Conservation (phyloP, 2,888 invertebrate species). For the Busseola fusca region DNA sequence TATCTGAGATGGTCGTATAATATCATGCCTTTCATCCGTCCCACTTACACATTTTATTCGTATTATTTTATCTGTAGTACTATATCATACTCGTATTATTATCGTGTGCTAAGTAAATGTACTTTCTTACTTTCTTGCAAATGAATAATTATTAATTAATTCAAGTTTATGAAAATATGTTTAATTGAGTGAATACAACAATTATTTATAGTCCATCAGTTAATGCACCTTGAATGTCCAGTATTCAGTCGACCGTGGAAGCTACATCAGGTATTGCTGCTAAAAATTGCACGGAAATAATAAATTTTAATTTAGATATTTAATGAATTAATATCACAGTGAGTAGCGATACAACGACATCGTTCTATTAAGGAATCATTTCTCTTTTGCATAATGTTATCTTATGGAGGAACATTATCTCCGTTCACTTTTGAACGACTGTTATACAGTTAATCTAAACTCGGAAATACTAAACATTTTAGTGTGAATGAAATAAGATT, state of each 20-base stretch:
- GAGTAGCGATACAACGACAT: neutral
- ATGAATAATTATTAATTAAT: neutral
- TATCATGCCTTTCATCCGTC: neutral
- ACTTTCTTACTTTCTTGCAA: neutral
- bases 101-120: neutral
- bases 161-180: neutral
- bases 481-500: slow-evolving; percentile 1
- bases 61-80: neutral
- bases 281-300: slow-evolving; percentile 34
- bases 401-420: slow-evolving; percentile 21
- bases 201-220: neutral
- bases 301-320: slow-evolving; percentile 22
- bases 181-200: slow-evolving; percentile 5
- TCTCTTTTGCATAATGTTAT: slow-evolving; percentile 27
- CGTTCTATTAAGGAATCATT: slow-evolving; percentile 13
- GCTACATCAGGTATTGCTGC: neutral
- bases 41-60: neutral
- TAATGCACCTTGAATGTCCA: neutral
- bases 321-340: slow-evolving; percentile 17
- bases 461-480: slow-evolving; percentile 8
- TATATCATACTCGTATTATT: neutral
- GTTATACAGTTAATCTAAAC: neutral
- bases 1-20: too few relatives aligned
- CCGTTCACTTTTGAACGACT: slow-evolving; percentile 27
- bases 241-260: slow-evolving; percentile 12